phyloP scores from a whole-genome alignment of 2,113 vertebrate species.

The Acrocephalus kingi region DNA sequence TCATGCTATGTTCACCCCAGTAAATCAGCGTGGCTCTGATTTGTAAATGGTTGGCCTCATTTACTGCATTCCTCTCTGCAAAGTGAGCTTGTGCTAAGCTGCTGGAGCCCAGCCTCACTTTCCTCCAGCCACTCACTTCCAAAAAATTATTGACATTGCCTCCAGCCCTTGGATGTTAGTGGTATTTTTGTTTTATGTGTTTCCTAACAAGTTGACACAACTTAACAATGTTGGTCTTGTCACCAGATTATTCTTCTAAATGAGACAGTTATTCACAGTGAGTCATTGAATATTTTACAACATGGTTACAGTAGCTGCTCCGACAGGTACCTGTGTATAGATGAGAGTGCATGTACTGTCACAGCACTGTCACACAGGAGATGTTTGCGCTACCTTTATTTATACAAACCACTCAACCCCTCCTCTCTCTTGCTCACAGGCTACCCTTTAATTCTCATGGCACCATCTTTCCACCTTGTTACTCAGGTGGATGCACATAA shows the following conservation, averaged over 20 bases:
- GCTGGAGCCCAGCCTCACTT: not conserved
- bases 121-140: not conserved
- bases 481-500: not conserved
- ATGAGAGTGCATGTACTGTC: slow-evolving; percentile 39
- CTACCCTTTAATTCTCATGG: not conserved
- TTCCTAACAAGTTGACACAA: slow-evolving; percentile 52
- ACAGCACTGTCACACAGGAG: slow-evolving; percentile 10
- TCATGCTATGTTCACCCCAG: not conserved
- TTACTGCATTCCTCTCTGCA: not conserved
- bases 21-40: not conserved
- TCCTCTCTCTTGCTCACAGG: not conserved
- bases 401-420: slow-evolving; percentile 33
- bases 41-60: not conserved
- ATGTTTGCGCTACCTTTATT: slow-evolving; percentile 53
- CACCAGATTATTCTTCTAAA: slow-evolving; percentile 42
- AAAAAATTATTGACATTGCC: slow-evolving; percentile 37
- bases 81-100: slow-evolving; percentile 3
- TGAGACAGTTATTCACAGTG: slow-evolving; percentile 41
- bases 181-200: slow-evolving; percentile 63
- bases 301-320: slow-evolving; percentile 17
- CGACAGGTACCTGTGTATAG: slow-evolving; percentile 28
- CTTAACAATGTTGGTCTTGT: slow-evolving; percentile 61
- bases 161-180: slow-evolving; percentile 50
- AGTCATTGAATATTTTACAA: slow-evolving; percentile 49
- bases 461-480: not conserved